These are phyloP conservation scores for Myioborus melanocephalus DNA, from an alignment of 2,797 vertebrate genomes.

Conservation along the genomic window DNA sequence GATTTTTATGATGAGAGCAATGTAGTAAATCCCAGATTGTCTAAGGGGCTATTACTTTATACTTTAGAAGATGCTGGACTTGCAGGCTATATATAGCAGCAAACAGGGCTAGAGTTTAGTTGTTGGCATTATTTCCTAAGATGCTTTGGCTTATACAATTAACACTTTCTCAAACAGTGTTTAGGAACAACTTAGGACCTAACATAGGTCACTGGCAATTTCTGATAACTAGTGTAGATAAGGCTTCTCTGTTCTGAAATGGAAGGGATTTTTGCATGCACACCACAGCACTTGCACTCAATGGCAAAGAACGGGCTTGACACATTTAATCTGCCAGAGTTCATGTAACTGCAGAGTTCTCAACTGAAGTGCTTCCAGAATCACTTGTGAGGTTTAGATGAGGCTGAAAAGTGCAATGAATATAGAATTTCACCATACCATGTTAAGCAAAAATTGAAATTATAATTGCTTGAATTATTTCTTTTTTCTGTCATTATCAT, in stretches of 20 bases:
- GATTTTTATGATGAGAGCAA: neutral
- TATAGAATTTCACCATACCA: neutral
- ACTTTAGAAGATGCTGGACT: neutral
- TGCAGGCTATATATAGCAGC: neutral
- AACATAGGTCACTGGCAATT: neutral
- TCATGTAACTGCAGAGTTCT: neutral
- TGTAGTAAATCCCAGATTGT: neutral
- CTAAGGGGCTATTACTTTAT: neutral
- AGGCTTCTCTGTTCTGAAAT: neutral
- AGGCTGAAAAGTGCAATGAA: neutral
- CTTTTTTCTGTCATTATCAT: neutral
- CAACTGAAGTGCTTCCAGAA: neutral
- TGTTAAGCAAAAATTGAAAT: neutral
- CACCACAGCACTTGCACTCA: neutral
- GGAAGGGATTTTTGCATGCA: neutral
- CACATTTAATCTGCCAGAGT: neutral
- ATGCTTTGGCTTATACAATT: neutral
- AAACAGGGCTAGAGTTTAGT: neutral
- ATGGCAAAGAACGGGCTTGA: neutral
- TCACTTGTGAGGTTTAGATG: neutral
- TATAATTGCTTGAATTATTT: neutral
- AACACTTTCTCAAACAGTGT: neutral
- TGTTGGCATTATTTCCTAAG: neutral
- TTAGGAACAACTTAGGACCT: neutral
- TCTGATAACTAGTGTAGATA: neutral